Conservation (phyloP, 30 jellyfish, hydroid and myxozoan species). For the Pseudorhiza aurosa region DNA sequence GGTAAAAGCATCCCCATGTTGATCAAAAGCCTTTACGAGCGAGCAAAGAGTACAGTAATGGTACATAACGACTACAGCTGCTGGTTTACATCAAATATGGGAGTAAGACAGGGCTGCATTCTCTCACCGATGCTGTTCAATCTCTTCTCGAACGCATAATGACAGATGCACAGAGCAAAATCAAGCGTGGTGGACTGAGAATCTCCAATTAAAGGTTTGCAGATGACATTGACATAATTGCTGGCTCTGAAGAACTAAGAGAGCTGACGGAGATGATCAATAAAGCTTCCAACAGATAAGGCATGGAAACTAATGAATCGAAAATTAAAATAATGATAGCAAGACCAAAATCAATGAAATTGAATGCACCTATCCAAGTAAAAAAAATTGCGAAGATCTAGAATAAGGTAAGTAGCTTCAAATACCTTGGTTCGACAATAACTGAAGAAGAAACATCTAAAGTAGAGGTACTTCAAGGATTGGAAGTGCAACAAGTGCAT, state of each 20-base stretch:
- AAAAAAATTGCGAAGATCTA: neutral
- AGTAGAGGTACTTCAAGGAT: neutral
- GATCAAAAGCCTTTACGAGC: slow-evolving; percentile 5
- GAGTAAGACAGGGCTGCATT: slow-evolving; percentile 18
- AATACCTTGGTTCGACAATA: neutral
- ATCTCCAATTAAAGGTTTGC: neutral
- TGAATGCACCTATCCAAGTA: neutral
- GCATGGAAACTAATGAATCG: neutral
- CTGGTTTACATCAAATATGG: neutral
- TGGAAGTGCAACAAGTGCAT: neutral
- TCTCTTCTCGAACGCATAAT: neutral
- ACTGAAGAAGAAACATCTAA: neutral
- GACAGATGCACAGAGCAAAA: slow-evolving; percentile 1
- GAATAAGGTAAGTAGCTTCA: neutral
- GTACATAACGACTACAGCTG: slow-evolving; percentile 1
- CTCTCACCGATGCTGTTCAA: no score
- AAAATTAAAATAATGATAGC: neutral
- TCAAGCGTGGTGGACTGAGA: neutral
- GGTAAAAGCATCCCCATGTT: neutral
- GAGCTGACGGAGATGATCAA: slow-evolving; percentile 10
- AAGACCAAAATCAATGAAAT: neutral
- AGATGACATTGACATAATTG: slow-evolving; percentile 10
- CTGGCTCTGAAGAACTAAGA: slow-evolving; percentile 14
- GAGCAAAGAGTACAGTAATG: slow-evolving; percentile 1
- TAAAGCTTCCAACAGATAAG: neutral